These are phyloP conservation scores for Rhodophaea formosa DNA, from an alignment of 2,888 invertebrate genomes.

Conservation along the genomic window DNA sequence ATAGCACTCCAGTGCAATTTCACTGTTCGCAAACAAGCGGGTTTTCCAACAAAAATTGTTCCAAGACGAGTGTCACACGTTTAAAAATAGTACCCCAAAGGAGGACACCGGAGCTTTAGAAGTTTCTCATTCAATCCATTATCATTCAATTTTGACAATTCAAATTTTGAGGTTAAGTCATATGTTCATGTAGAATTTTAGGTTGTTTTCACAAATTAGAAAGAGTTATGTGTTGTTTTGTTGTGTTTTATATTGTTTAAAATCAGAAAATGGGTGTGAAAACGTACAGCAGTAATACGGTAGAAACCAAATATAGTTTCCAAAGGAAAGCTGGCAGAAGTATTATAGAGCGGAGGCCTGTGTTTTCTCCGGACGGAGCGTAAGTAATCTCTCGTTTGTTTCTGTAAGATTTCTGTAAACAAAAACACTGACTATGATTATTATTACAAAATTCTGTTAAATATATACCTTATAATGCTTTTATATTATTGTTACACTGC, in stretches of 20 bases:
- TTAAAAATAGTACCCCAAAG: too few relatives aligned
- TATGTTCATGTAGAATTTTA: constrained; percentile 30
- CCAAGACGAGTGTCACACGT: too few relatives aligned
- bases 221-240: too few relatives aligned
- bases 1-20: too few relatives aligned
- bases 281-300: constrained; percentile 30
- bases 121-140: background rate
- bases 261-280: constrained; percentile 54
- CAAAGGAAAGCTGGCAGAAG: constrained; percentile 72
- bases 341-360: constrained; percentile 67
- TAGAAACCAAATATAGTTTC: constrained; percentile 52
- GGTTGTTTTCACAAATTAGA: too few relatives aligned
- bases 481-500: too few relatives aligned
- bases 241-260: constrained; percentile 13
- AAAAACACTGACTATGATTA: background rate
- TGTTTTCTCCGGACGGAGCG: constrained; percentile 76
- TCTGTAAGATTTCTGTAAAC: background rate
- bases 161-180: background rate
- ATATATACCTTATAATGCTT: too few relatives aligned
- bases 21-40: too few relatives aligned
- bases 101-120: too few relatives aligned
- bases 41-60: too few relatives aligned
- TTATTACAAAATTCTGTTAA: background rate
- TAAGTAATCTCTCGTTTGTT: constrained; percentile 46
- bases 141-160: background rate